Percentiles rank a stretch among this genome's conserved stretches.
Evolutionary conservation across 1,140 invertebrate species (phyloP).

Genomic region (Aphaenogaster floridana): DNA sequence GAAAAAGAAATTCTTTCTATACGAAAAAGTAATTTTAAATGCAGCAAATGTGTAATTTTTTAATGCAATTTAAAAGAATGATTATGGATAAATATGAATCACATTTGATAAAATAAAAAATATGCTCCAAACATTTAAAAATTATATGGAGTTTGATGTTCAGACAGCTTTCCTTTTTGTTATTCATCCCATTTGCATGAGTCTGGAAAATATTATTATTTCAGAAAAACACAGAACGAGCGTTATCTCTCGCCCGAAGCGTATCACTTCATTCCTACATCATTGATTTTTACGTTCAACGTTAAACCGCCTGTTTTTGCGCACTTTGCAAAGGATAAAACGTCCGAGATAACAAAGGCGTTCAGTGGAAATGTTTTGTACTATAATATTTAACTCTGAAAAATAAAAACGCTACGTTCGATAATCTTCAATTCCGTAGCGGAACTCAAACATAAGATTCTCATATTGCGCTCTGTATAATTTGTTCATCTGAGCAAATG

Average conservation of each 20-base stretch:
- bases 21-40: background rate
- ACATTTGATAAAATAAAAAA: slow-evolving; percentile 9
- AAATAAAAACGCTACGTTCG: background rate
- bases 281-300: slow-evolving; percentile 51
- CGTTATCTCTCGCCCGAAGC: slow-evolving; percentile 25
- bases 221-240: slow-evolving; percentile 43
- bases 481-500: slow-evolving; percentile 27
- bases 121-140: background rate
- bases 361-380: slow-evolving; percentile 5
- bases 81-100: background rate
- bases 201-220: slow-evolving; percentile 53
- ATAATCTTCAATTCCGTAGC: background rate
- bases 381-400: slow-evolving; percentile 15
- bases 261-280: slow-evolving; percentile 13
- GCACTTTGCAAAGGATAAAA: background rate
- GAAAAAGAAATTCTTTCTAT: background rate
- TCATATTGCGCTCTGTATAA: background rate
- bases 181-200: slow-evolving; percentile 47
- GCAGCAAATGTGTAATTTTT: background rate
- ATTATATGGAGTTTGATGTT: slow-evolving; percentile 11
- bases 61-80: background rate
- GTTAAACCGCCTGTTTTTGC: slow-evolving; percentile 49
- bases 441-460: background rate
- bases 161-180: background rate
- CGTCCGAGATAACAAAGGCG: slow-evolving; percentile 26